Conservation (phyloP, 1,140 invertebrate genomes). For the Heliothis virescens region DNA sequence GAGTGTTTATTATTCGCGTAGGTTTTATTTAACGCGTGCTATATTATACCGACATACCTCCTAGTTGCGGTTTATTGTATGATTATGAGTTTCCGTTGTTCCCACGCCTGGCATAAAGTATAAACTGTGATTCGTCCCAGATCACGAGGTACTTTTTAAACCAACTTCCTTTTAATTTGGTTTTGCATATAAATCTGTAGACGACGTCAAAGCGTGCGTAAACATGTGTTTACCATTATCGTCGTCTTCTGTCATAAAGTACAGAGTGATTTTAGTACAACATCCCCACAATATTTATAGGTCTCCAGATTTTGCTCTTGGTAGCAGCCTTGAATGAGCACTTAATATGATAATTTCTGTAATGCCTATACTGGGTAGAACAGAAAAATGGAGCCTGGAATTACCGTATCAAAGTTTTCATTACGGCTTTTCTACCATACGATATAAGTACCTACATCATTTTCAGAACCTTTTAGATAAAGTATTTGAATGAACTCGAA, state of each 20-base stretch:
- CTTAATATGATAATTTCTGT: too few species aligned
- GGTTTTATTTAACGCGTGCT: constrained; percentile 44
- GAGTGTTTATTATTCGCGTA: constrained; percentile 41
- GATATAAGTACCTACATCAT: too few species aligned
- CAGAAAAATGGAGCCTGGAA: too few species aligned
- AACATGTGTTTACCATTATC: background rate
- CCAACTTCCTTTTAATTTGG: constrained; percentile 11
- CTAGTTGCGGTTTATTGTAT: constrained; percentile 52
- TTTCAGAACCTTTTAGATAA: too few species aligned
- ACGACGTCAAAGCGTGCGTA: background rate
- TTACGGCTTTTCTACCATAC: too few species aligned
- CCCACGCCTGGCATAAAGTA: constrained; percentile 37
- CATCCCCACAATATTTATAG: too few species aligned
- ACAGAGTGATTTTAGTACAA: background rate
- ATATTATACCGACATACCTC: constrained; percentile 41
- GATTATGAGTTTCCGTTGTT: constrained; percentile 55
- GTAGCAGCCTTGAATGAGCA: too few species aligned
- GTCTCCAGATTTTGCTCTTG: too few species aligned
- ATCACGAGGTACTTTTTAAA: constrained; percentile 10
- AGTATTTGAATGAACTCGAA: background rate
- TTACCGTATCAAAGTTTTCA: too few species aligned
- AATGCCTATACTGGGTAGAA: too few species aligned
- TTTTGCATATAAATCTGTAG: background rate
- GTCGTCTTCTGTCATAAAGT: background rate
- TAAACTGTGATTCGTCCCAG: constrained; percentile 25